Base-by-base conservation (phyloP, 2,888 invertebrate species). In the Patella pellucida region DNA sequence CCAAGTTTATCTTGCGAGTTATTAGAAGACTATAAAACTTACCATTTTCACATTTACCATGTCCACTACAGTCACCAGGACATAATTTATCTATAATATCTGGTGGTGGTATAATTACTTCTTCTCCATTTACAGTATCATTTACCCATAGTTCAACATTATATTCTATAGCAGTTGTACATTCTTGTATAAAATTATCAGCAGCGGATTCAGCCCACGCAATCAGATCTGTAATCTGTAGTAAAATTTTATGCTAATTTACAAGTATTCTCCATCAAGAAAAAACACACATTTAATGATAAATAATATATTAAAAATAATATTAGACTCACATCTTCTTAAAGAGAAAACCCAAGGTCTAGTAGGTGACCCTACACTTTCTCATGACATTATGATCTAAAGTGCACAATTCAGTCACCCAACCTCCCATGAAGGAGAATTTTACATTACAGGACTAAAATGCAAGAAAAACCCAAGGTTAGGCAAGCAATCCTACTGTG, bases 11-110 rank as follows among this genome's bases (percentile, higher is more conserved):
- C 41, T 9, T 41, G 41, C 41, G 9, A 41, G 41, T 41, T 41
- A 41, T 41, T 9, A 41, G 9, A 41, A 41, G 41, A 41, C 9
- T 41, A 7, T 41, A 41, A 41, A 41, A 41, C 76, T 73, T 76
- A 86, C 86, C 85, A 50, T 78, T 70, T 0, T 51, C 54, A 76
- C 86, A 86, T 14, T 27, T 52, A 11, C 86, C 86, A 68, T 82
- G 76, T 12, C 72, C 75, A 76, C 73, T 84, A 76, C 86, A 86
- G 71, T 85, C 83, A n/a, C 74, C 74, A 11, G 78, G 78, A 76
- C 86, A 86, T 4, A 72, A 23, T n/a, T 74, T 71, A 52, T 79
- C 77, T 51, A 84, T 50, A 23, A 79, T 69, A n/a, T 80, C 78
- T 11, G 79, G 74, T 12, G 80, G 79, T 27, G 79, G 77, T 50